Evolutionary conservation across 1,140 invertebrate species (phyloP).

Genomic region (Diorhabda elongata): DNA sequence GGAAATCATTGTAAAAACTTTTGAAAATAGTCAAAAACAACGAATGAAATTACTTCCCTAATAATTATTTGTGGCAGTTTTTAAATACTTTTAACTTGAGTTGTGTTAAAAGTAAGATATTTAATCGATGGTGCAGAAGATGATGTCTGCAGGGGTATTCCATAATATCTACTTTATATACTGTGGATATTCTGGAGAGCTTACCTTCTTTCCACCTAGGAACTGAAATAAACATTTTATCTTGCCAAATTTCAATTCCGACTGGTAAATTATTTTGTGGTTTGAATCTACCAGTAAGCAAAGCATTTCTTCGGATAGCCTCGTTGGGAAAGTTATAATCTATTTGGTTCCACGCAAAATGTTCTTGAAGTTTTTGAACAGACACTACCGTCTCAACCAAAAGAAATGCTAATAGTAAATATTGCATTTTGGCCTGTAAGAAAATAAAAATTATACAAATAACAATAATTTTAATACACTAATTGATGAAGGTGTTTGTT

Average conservation of each 20-base stretch:
- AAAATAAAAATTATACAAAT: too few relatives aligned
- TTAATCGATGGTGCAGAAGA: too few relatives aligned
- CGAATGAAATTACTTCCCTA: too few relatives aligned
- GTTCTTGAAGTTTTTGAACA: constrained; percentile 50
- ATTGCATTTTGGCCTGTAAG: too few relatives aligned
- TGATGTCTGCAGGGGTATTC: not conserved
- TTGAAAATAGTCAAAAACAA: not conserved
- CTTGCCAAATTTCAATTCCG: constrained; percentile 71
- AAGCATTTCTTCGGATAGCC: constrained; percentile 56
- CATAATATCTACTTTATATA: constrained; percentile 2
- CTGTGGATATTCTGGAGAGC: constrained; percentile 14
- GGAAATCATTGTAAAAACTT: not conserved
- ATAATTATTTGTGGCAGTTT: too few relatives aligned
- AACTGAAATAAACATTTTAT: constrained; percentile 73
- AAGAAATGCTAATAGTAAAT: not conserved
- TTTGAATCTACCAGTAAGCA: constrained; percentile 59
- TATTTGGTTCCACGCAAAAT: constrained; percentile 68
- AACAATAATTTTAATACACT: too few relatives aligned
- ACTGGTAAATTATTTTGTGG: constrained; percentile 73
- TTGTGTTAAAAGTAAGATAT: too few relatives aligned
- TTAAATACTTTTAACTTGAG: too few relatives aligned
- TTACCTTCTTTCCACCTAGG: constrained; percentile 62
- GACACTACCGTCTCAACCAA: not conserved
- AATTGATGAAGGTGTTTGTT: too few relatives aligned
- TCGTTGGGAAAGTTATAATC: constrained; percentile 69